Percentiles rank a stretch among this genome's conserved stretches.
Evolutionary conservation across 92 coral and sea anemone genomes (phyloP).

Genomic region (Parazoanthus darwini): DNA sequence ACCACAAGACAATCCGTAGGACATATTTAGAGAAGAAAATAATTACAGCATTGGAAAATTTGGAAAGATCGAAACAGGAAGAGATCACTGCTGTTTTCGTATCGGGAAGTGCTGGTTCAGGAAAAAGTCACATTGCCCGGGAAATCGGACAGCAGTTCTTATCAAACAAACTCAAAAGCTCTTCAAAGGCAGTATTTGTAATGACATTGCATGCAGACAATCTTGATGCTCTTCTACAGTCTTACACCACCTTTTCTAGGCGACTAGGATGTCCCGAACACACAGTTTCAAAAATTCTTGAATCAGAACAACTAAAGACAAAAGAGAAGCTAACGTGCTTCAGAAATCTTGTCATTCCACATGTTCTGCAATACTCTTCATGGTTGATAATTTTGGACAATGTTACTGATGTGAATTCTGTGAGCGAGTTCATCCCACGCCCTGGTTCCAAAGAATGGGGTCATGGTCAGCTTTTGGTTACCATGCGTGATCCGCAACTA

Average conservation of each 20-base stretch:
- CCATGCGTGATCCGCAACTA: conserved; percentile 30
- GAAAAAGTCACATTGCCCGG: conserved; percentile 58
- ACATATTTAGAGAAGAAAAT: conserved; percentile 21
- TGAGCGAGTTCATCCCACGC: conserved; percentile 12
- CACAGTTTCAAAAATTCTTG: conserved; percentile 40
- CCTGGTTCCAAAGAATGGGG: conserved; percentile 31
- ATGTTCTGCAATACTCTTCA: conserved; percentile 32
- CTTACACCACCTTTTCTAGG: conserved; percentile 45
- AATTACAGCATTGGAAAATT: conserved; percentile 35
- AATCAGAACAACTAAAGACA: conserved; percentile 33
- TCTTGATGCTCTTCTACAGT: conserved; percentile 46
- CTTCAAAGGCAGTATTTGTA: conserved; percentile 43
- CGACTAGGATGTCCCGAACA: conserved; percentile 43
- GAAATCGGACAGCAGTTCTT: conserved; percentile 48
- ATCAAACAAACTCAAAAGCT: conserved; percentile 26
- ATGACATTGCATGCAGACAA: conserved; percentile 49
- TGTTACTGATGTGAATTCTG: conserved; percentile 39
- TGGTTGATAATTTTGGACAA: conserved; percentile 64
- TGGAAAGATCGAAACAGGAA: conserved; percentile 25
- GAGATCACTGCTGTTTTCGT: conserved; percentile 36
- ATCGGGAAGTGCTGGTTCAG: conserved; percentile 58
- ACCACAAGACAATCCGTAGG: conserved; percentile 38
- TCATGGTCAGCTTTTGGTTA: conserved; percentile 45
- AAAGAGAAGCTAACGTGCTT: conserved; percentile 48
- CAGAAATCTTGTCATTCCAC: conserved; percentile 42